Evolutionary conservation across 2,113 vertebrate species (phyloP).

Genomic region (Serilophus lunatus): DNA sequence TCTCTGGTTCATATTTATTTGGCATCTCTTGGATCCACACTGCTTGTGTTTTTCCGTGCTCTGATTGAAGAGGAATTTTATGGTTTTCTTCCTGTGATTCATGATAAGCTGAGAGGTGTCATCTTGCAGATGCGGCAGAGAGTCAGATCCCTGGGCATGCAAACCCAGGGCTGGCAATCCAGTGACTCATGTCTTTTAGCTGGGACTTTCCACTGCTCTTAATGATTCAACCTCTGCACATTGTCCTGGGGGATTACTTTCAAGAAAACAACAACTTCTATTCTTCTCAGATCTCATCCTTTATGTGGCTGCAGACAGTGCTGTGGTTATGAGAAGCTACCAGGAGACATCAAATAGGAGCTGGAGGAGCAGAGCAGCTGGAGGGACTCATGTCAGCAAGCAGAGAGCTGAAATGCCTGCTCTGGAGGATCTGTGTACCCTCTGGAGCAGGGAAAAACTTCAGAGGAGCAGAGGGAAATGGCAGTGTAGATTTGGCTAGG

Average conservation of each 20-base stretch:
- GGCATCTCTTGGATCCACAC: not conserved
- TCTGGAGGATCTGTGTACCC: not conserved
- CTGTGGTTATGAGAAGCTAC: not conserved
- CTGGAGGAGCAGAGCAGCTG: not conserved
- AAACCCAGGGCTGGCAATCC: not conserved
- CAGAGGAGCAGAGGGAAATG: not conserved
- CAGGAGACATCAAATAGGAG: not conserved
- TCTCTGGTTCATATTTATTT: not conserved
- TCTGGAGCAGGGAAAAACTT: not conserved
- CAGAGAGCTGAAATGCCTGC: not conserved
- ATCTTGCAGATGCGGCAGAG: not conserved
- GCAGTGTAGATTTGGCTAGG: not conserved
- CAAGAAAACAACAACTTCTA: not conserved
- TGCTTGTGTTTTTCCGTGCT: not conserved
- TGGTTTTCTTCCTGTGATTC: not conserved
- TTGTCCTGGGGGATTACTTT: conserved; percentile 10
- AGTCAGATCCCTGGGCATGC: not conserved
- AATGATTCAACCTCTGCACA: conserved; percentile 24
- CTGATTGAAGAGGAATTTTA: conserved; percentile 19
- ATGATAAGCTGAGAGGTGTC: conserved; percentile 10
- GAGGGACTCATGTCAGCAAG: not conserved
- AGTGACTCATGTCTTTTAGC: conserved; percentile 25
- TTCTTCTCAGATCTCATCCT: not conserved
- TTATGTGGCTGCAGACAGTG: not conserved
- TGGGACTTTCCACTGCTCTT: conserved; percentile 55